Evolutionary conservation across 2,888 invertebrate species (phyloP).

Genomic region (Brachypterus glaber): DNA sequence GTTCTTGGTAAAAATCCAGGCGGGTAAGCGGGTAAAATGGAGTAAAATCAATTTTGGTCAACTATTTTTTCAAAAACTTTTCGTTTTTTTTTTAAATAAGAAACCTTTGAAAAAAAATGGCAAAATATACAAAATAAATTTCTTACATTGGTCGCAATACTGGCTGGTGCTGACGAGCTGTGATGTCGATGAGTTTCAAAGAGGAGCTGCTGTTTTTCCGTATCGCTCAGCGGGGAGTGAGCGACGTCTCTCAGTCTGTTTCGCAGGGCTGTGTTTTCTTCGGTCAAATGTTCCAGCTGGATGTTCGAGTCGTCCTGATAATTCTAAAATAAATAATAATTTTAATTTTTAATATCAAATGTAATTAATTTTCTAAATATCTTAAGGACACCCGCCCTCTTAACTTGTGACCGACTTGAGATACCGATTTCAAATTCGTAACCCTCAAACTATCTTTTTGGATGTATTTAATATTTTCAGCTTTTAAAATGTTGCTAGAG

Average conservation of each 20-base stretch:
- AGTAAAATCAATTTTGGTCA: neutral
- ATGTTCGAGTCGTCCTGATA: slow-evolving; percentile 52
- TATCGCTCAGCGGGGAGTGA: slow-evolving; percentile 73
- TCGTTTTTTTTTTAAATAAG: neutral
- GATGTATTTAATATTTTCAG: too few relatives aligned
- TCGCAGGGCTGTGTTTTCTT: slow-evolving; percentile 68
- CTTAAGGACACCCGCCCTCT: too few relatives aligned
- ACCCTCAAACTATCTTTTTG: too few relatives aligned
- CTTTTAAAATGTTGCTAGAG: too few relatives aligned
- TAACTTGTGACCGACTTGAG: too few relatives aligned
- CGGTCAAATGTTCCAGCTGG: slow-evolving; percentile 57
- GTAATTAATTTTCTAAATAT: neutral
- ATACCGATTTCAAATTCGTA: too few relatives aligned
- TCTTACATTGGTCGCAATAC: slow-evolving; percentile 50
- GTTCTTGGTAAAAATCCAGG: too few relatives aligned
- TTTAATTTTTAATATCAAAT: neutral
- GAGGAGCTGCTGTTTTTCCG: slow-evolving; percentile 71
- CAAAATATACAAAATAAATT: neutral
- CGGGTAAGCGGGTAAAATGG: too few relatives aligned
- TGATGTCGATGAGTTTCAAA: slow-evolving; percentile 59
- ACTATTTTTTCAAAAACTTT: too few relatives aligned
- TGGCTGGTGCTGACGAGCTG: slow-evolving; percentile 73
- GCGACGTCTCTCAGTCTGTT: slow-evolving; percentile 68
- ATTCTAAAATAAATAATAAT: slow-evolving; percentile 34
- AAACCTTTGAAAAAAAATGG: neutral